A percentile compares a stretch with the other conserved stretches of the same genome.
phyloP scores from a whole-genome alignment of 2,888 invertebrate genomes.

The Melinaea marsaeus region DNA sequence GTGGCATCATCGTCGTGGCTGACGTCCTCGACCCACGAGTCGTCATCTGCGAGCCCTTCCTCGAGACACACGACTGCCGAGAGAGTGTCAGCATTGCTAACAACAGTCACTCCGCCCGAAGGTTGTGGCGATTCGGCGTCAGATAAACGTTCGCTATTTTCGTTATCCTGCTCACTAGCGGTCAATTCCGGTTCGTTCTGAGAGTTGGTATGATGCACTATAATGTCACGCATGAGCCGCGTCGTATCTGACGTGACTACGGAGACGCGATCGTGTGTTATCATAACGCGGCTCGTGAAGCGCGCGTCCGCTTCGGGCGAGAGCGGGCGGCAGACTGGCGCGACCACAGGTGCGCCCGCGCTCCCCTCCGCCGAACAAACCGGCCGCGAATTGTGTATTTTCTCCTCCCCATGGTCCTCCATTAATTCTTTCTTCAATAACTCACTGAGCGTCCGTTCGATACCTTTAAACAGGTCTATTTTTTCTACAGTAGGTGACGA shows the following conservation, averaged over 20 bases:
- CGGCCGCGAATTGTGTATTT: slow-evolving; percentile 67
- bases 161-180: slow-evolving; percentile 53
- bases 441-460: slow-evolving; percentile 75
- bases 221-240: slow-evolving; percentile 81
- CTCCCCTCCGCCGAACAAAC: slow-evolving; percentile 68
- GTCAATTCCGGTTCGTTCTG: slow-evolving; percentile 67
- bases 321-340: slow-evolving; percentile 76
- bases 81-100: slow-evolving; percentile 83
- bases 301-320: slow-evolving; percentile 80
- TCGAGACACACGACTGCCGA: slow-evolving; percentile 86
- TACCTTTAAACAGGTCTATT: slow-evolving; percentile 74
- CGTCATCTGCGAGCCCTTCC: slow-evolving; percentile 92
- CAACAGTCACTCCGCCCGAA: slow-evolving; percentile 81
- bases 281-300: slow-evolving; percentile 93
- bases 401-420: slow-evolving; percentile 70
- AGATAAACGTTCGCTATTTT: slow-evolving; percentile 63
- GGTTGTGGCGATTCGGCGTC: slow-evolving; percentile 70
- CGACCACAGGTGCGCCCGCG: slow-evolving; percentile 70
- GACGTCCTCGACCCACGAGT: slow-evolving; percentile 94
- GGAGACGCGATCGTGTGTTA: slow-evolving; percentile 88
- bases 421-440: slow-evolving; percentile 76
- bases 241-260: slow-evolving; percentile 87
- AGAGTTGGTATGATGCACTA: slow-evolving; percentile 82
- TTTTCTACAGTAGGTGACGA: slow-evolving; percentile 49
- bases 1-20: slow-evolving; percentile 86